Base-by-base conservation (phyloP, 1,140 invertebrate species). In the Cotesia vestalis region DNA sequence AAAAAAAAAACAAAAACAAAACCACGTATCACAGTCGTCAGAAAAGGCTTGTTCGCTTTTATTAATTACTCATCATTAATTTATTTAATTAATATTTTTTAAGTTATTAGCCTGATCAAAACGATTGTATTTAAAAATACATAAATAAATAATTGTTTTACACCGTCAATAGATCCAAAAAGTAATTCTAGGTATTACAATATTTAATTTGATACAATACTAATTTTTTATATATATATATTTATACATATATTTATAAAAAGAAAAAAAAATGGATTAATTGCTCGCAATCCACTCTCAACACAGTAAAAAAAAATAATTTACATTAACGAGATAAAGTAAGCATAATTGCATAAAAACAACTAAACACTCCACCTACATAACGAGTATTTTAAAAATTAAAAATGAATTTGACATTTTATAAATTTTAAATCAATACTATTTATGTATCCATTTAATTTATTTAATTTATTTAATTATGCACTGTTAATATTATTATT, bases 11-110 rank as follows among this genome's bases (percentile, higher is more conserved):
- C 51, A 69, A n/a, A 60, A 63, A 71, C 40, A 35, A 71, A 34
- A 63, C 38, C 40, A 63, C 53, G 60, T 71, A 63, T 71, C 69
- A 71, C 69, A 71, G 69, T 61, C 69, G 61, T 71, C 35, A 51
- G 46, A 71, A 62, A 71, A 63, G 60, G 60, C 60, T 46, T 27
- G 27, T 27, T 70, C 36, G 36, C 8, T 20, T 51, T 46, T 38
- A 52, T 20, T n/a, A 51, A 12, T 53, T 35, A 20, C 35, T 34
- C 27, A 34, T 62, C 20, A 27, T 27, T 20, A 14, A n/a, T n/a
- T 34, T 14, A 34, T 27, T 8, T 4, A 35, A 4, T 35, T 27
- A 20, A 27, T 60, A 9, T 35, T 35, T 60, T 60, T 4, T 34
- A 35, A 27, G 9, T 27, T 5, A 20, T 60, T 27, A 60, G 59